These are phyloP conservation scores for Eclectus roratus DNA, from an alignment of 2,113 vertebrate species.

Conservation along the genomic window DNA sequence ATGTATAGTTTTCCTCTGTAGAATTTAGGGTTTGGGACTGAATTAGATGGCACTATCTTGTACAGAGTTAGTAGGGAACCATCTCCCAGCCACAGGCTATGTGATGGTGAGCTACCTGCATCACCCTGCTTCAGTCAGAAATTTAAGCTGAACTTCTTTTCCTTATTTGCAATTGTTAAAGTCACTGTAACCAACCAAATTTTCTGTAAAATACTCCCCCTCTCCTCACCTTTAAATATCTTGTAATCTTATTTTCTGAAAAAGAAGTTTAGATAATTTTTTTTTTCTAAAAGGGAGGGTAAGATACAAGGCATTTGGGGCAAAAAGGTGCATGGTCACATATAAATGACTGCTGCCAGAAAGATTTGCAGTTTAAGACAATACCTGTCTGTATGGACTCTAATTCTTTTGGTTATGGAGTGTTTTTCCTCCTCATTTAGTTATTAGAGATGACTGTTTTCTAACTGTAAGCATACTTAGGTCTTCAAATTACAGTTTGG, in stretches of 20 bases:
- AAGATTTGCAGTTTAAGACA: background rate
- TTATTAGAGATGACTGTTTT: background rate
- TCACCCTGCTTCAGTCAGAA: background rate
- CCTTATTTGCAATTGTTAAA: background rate
- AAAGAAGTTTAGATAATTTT: background rate
- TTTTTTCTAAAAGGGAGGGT: background rate
- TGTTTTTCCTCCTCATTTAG: background rate
- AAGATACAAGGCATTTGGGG: accelerated
- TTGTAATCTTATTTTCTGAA: background rate
- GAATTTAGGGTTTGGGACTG: background rate
- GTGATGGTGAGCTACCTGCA: background rate
- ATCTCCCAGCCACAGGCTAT: background rate
- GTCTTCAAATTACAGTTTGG: background rate
- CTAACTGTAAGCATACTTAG: background rate
- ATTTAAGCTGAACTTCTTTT: background rate
- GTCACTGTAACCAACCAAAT: background rate
- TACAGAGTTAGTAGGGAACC: background rate
- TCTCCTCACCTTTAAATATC: background rate
- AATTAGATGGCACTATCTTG: background rate
- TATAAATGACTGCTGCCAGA: background rate
- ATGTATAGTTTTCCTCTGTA: background rate
- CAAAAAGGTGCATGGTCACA: background rate
- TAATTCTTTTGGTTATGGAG: background rate
- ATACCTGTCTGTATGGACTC: background rate
- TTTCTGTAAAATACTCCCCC: background rate